These are phyloP conservation scores for Rhysida immarginata DNA, from an alignment of 1,140 invertebrate genomes.

Conservation along the genomic window DNA sequence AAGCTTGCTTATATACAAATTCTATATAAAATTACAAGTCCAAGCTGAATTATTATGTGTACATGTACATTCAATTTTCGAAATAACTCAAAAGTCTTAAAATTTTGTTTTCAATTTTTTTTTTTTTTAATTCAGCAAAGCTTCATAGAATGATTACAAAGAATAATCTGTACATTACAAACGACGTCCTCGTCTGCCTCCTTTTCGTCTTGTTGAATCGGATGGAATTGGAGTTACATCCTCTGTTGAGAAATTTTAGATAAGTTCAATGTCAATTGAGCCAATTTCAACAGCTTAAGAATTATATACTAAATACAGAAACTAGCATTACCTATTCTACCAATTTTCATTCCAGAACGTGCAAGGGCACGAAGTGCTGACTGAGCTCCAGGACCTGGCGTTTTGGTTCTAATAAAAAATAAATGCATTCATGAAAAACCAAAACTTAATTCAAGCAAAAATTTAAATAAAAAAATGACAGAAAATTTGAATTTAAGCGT, in stretches of 20 bases:
- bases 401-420: constrained; percentile 55
- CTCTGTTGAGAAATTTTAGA: constrained; percentile 35
- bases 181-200: constrained; percentile 94
- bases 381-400: constrained; percentile 95
- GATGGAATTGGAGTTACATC: constrained; percentile 99
- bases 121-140: neutral
- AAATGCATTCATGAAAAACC: neutral
- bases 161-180: too few relatives aligned
- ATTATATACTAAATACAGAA: constrained; percentile 5
- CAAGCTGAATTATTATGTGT: too few relatives aligned
- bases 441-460: neutral
- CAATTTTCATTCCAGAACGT: constrained; percentile 78
- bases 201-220: constrained; percentile 97
- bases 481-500: too few relatives aligned
- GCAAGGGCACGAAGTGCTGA: constrained; percentile 93
- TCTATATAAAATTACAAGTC: too few relatives aligned
- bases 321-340: constrained; percentile 8
- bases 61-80: neutral
- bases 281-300: neutral
- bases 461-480: neutral
- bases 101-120: too few relatives aligned
- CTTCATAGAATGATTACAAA: neutral
- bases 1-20: too few relatives aligned
- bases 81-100: neutral
- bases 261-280: too few relatives aligned